Evolutionary conservation across 2,113 vertebrate genomes (phyloP).

Genomic region (Limanda limanda): DNA sequence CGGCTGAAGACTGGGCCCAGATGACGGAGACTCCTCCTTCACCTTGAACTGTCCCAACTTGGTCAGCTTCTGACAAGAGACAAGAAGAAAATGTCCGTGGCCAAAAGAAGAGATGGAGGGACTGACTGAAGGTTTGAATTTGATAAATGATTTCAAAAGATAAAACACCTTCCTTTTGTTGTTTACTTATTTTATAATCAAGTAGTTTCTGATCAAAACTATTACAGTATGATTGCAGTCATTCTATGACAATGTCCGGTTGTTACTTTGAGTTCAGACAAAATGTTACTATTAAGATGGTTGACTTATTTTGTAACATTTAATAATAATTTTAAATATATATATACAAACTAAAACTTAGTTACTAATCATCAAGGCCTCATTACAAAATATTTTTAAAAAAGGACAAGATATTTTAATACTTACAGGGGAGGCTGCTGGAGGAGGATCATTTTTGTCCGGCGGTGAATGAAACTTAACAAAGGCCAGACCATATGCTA

Average conservation of each 20-base stretch:
- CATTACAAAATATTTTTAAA: background rate
- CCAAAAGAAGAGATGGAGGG: background rate
- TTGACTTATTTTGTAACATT: too few species aligned
- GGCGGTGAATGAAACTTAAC: conserved; percentile 89
- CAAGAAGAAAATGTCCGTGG: background rate
- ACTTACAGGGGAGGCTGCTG: conserved; percentile 83
- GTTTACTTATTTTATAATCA: too few species aligned
- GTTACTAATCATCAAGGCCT: too few species aligned
- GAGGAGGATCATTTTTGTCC: conserved; percentile 80
- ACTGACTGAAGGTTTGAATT: background rate
- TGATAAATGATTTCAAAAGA: background rate
- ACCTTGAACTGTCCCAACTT: conserved; percentile 91
- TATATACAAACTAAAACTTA: too few species aligned
- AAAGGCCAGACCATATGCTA: conserved; percentile 89
- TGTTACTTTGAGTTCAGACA: too few species aligned
- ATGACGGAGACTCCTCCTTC: conserved; percentile 86
- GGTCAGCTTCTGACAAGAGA: conserved; percentile 85
- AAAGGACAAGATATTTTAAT: background rate
- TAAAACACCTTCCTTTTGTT: too few species aligned
- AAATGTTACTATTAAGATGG: too few species aligned
- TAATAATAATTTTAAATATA: too few species aligned
- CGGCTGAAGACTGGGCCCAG: conserved; percentile 80
- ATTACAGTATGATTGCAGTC: too few species aligned
- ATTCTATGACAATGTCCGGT: too few species aligned
- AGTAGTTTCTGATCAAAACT: too few species aligned